These are phyloP conservation scores for Ormyrus nitidulus DNA, from an alignment of 2,888 invertebrate species.

Conservation along the genomic window DNA sequence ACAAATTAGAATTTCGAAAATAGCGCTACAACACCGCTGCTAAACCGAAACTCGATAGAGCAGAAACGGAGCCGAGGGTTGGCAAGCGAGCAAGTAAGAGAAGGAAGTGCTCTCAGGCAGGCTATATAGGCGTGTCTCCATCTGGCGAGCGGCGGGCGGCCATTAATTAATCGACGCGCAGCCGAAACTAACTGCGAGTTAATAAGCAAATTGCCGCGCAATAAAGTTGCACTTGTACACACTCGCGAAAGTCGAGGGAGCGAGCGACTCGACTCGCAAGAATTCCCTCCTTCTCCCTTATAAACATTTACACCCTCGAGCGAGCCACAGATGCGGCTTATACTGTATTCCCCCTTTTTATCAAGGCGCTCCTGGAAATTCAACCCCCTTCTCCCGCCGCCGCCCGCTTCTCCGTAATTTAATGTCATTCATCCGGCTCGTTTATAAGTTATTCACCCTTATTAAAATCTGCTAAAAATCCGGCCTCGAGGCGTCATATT, in stretches of 20 bases:
- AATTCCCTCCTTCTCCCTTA: conserved; percentile 61
- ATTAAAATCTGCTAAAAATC: conserved; percentile 71
- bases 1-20: too few relatives aligned
- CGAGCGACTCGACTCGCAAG: conserved; percentile 18
- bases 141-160: conserved; percentile 64
- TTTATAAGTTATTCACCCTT: conserved; percentile 65
- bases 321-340: conserved; percentile 75
- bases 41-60: not conserved
- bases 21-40: too few relatives aligned
- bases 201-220: conserved; percentile 76
- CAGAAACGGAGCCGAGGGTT: not conserved
- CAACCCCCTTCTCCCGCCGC: not conserved
- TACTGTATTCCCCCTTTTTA: conserved; percentile 60
- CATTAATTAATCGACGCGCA: conserved; percentile 62
- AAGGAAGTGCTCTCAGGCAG: not conserved
- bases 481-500: conserved; percentile 59
- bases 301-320: conserved; percentile 73
- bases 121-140: conserved; percentile 69
- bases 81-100: not conserved
- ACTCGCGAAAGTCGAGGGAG: not conserved
- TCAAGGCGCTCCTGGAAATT: not conserved
- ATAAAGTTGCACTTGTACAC: conserved; percentile 62
- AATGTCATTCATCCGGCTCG: conserved; percentile 71
- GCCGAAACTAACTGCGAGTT: conserved; percentile 75
- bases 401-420: conserved; percentile 63